A percentile compares a stretch with the other conserved stretches of the same genome.
phyloP scores from a whole-genome alignment of 2,797 vertebrate genomes.

The Sciaenops ocellatus region DNA sequence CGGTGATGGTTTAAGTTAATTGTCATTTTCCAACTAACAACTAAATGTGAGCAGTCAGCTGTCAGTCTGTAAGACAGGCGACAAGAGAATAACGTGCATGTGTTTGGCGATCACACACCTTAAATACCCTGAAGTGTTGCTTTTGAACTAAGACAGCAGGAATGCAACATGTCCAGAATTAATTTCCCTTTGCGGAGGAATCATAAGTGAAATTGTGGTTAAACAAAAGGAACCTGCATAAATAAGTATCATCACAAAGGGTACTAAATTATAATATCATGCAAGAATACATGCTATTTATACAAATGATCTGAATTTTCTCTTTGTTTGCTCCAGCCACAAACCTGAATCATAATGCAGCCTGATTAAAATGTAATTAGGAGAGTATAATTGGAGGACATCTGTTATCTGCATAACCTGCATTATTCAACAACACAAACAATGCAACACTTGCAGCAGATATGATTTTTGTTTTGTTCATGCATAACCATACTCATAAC shows the following conservation, averaged over 20 bases:
- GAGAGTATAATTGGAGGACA: constrained; percentile 78
- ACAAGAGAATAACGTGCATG: not conserved
- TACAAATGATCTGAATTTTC: constrained; percentile 51
- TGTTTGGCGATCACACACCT: not conserved
- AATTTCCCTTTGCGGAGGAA: not conserved
- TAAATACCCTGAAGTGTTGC: not conserved
- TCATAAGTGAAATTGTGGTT: not conserved
- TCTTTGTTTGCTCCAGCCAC: constrained; percentile 57
- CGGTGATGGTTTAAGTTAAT: constrained; percentile 18
- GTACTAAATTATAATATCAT: constrained; percentile 37
- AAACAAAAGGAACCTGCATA: constrained; percentile 1
- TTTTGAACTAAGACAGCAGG: not conserved
- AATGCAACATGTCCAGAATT: not conserved
- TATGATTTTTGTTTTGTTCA: constrained; percentile 38
- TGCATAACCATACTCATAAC: constrained; percentile 24
- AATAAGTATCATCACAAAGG: constrained; percentile 6
- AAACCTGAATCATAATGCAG: constrained; percentile 74
- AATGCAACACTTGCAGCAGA: constrained; percentile 31
- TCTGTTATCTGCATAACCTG: constrained; percentile 73
- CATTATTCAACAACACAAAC: constrained; percentile 64
- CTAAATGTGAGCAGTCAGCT: constrained; percentile 30
- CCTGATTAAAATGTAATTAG: constrained; percentile 80
- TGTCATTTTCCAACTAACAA: constrained; percentile 11
- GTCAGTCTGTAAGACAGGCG: constrained; percentile 2
- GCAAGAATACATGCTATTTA: constrained; percentile 48